A percentile compares a stretch with the other conserved stretches of the same genome.
Evolutionary conservation across 2,113 vertebrate genomes (phyloP).

Genomic region (Conger conger): DNA sequence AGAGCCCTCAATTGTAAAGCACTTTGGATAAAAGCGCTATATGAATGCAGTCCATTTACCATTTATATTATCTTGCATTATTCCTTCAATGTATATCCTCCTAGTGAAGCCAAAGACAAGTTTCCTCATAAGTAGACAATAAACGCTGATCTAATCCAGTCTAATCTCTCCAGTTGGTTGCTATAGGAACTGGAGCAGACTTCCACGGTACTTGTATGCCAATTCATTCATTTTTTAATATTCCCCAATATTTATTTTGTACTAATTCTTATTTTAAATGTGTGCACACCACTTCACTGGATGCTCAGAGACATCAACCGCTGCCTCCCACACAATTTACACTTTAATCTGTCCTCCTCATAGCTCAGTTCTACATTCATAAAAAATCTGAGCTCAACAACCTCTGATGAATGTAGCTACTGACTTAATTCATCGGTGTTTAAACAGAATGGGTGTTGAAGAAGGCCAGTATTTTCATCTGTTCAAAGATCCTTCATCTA

Average conservation of each 20-base stretch:
- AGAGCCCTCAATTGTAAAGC: too few relatives aligned
- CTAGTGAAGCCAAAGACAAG: too few relatives aligned
- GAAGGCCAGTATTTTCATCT: too few relatives aligned
- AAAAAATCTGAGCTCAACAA: background rate
- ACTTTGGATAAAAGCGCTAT: too few relatives aligned
- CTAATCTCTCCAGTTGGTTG: constrained; percentile 7
- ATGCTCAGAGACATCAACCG: constrained; percentile 47
- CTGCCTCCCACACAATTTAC: constrained; percentile 58
- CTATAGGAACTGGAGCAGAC: background rate
- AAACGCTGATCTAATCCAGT: too few relatives aligned
- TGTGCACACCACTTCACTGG: constrained; percentile 48
- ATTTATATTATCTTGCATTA: too few relatives aligned
- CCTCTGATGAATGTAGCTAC: background rate
- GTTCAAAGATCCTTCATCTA: too few relatives aligned
- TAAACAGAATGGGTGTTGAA: too few relatives aligned
- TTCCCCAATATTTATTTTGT: constrained; percentile 46
- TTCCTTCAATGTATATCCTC: too few relatives aligned
- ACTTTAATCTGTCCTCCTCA: constrained; percentile 48
- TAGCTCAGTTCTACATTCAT: background rate
- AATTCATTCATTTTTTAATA: background rate
- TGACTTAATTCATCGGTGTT: too few relatives aligned
- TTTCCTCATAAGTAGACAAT: too few relatives aligned
- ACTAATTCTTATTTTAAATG: constrained; percentile 39
- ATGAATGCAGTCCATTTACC: too few relatives aligned
- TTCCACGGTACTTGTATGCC: background rate